phyloP scores from a whole-genome alignment of 2,797 vertebrate genomes.

The Pangasius mekongensis region DNA sequence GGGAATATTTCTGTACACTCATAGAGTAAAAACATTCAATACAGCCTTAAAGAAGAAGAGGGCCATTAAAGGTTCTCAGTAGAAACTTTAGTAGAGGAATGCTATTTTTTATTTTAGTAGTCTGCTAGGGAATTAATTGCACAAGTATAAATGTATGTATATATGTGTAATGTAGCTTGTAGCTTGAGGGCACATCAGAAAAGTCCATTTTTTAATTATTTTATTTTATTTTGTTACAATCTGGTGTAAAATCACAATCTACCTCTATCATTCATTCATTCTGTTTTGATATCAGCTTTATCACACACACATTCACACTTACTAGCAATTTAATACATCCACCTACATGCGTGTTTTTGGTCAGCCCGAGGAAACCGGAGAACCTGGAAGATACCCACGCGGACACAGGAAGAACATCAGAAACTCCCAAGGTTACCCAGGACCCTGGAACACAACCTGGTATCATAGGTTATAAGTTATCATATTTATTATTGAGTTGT shows the following conservation, averaged over 20 bases:
- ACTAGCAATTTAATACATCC: not conserved
- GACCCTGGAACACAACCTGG: not conserved
- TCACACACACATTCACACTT: not conserved
- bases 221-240: not conserved
- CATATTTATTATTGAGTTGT: not conserved
- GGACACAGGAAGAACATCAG: not conserved
- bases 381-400: not conserved
- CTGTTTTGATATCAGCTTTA: not conserved
- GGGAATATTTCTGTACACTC: not conserved
- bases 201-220: not conserved
- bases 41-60: not conserved
- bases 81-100: not conserved
- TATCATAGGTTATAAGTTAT: not conserved
- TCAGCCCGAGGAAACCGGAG: not conserved
- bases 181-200: not conserved
- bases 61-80: not conserved
- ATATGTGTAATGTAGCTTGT: not conserved
- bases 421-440: not conserved
- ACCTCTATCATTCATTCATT: not conserved
- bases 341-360: not conserved
- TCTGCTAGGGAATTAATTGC: not conserved
- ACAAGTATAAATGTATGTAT: not conserved
- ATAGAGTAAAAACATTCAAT: not conserved
- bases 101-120: not conserved
- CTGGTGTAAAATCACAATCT: not conserved